phyloP scores from a whole-genome alignment of 2,888 invertebrate species.

The Drosophila ochracea region DNA sequence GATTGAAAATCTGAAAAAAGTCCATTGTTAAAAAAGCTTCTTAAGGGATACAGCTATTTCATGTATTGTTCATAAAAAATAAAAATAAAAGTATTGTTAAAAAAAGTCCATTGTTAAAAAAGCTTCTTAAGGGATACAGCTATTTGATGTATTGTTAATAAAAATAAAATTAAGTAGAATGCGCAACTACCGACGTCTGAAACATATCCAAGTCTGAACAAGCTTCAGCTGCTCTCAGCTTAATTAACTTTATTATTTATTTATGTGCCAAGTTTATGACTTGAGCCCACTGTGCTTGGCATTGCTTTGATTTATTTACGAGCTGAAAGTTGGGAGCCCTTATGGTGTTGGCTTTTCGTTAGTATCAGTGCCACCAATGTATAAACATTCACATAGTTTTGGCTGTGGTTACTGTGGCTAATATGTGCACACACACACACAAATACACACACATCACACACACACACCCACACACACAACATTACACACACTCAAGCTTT shows the following conservation, averaged over 20 bases:
- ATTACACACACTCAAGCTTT: slow-evolving; percentile 52
- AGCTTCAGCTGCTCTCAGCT: background rate
- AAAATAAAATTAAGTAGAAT: background rate
- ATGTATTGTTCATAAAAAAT: background rate
- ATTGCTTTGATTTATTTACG: slow-evolving; percentile 65
- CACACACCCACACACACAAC: background rate
- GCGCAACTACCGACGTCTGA: background rate
- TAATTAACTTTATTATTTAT: slow-evolving; percentile 1
- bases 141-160: background rate
- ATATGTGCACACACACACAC: slow-evolving; percentile 52
- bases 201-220: background rate
- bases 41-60: background rate
- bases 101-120: background rate
- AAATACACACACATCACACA: slow-evolving; percentile 23
- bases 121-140: background rate
- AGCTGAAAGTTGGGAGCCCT: slow-evolving; percentile 62
- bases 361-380: slow-evolving; percentile 57
- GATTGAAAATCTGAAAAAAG: background rate
- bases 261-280: background rate
- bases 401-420: slow-evolving; percentile 66
- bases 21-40: background rate
- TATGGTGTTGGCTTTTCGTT: slow-evolving; percentile 69
- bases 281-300: slow-evolving; percentile 54
- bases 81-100: too few relatives aligned
- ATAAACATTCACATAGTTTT: slow-evolving; percentile 44